A percentile compares a stretch with the other conserved stretches of the same genome.
Conservation (phyloP, 2,888 invertebrate species). For the Myopa tessellatipennis region DNA sequence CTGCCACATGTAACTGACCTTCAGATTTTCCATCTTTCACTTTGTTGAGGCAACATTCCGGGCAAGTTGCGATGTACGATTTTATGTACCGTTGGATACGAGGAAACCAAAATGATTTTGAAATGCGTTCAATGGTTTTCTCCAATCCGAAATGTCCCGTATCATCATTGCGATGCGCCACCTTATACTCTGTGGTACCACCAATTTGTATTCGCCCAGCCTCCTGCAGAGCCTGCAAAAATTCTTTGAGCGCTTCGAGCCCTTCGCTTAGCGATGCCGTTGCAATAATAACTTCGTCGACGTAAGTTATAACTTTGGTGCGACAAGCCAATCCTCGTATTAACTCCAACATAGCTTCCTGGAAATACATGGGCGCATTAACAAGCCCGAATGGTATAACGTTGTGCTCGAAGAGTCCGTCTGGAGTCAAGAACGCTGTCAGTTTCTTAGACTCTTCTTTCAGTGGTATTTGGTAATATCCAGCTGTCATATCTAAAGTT, state of each 20-base stretch:
- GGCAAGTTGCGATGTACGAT: constrained; percentile 38
- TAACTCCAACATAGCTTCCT: not conserved
- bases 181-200: constrained; percentile 42
- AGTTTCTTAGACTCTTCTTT: too few relatives aligned
- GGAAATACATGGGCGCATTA: too few relatives aligned
- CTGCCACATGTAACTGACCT: constrained; percentile 41
- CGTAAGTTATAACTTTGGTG: constrained; percentile 19
- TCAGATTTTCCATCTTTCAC: constrained; percentile 42
- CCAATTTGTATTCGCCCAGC: constrained; percentile 33
- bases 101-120: constrained; percentile 47
- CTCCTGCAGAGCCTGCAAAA: constrained; percentile 7
- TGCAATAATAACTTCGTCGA: constrained; percentile 44
- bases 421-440: too few relatives aligned
- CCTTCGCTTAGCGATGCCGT: constrained; percentile 28
- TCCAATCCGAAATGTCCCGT: constrained; percentile 46
- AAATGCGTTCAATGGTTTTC: constrained; percentile 46
- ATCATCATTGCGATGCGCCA: constrained; percentile 39
- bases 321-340: constrained; percentile 17
- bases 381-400: too few relatives aligned
- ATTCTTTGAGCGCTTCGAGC: constrained; percentile 32
- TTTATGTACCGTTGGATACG: constrained; percentile 46
- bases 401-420: too few relatives aligned
- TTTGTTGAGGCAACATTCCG: too few relatives aligned
- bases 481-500: too few relatives aligned
- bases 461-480: too few relatives aligned